Evolutionary conservation across 2,797 vertebrate genomes (phyloP), one percentile per base, ranked within the genome.

Genomic region (Clarias laeviceps): DNA sequence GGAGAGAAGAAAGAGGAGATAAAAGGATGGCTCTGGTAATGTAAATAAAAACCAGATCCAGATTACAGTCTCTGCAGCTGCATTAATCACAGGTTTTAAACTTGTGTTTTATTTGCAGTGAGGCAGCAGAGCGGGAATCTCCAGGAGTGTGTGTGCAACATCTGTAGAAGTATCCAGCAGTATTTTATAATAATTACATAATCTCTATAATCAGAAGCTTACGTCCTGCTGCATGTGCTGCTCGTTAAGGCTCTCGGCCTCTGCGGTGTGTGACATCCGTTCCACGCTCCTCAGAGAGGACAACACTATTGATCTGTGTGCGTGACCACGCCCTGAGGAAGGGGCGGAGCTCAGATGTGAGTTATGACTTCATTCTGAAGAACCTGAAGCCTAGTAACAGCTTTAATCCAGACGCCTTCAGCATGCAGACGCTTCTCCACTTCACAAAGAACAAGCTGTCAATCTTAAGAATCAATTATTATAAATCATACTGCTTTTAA

Each of bases 401-500:
- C 62, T 84, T 68, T 40, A 29, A 59, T 37, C 29, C 74, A 69
- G 83, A 84, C 24, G 54, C 54, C 32, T 68, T 57, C 29, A 65
- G 4, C 2, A 1, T 69, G 64, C 17, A 74, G 62, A 56, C 0
- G 2, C 2, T 66, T n/a, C 22, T 56, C 17, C 12, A 57, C 24
- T 34, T n/a, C 7, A 54, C 61, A 81, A 22, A 70, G 7, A 68
- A 37, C 22, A 27, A 50, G 9, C 22, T 14, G 45, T 40, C 20
- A 45, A 6, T 70, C 37, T 11, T 2, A 70, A 24, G 29, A 22
- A 24, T 37, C 34, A 7, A 37, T 20, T 34, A 20, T 34, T 6
- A 40, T 70, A 62, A 62, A 62, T 50, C 61, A 62, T 20, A 3
- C 5, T 11, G n/a, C 61, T 62, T n/a, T n/a, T 11, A 62, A 18